These are phyloP conservation scores for Geophilus truncorum DNA, from an alignment of 2,888 invertebrate genomes.

Conservation along the genomic window DNA sequence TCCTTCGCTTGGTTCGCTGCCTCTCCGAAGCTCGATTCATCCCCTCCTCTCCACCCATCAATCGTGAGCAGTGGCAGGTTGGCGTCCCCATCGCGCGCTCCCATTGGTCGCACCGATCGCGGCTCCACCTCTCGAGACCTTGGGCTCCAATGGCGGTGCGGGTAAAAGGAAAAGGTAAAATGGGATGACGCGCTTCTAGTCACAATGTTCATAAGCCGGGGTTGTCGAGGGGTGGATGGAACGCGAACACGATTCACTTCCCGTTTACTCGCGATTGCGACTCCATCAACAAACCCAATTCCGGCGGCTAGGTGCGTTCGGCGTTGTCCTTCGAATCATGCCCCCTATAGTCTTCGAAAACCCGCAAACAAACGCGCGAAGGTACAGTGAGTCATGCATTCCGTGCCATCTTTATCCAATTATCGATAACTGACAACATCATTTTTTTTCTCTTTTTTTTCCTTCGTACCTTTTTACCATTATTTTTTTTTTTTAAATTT, in stretches of 20 bases:
- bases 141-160: conserved; percentile 19
- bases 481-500: conserved; percentile 11
- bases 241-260: not conserved
- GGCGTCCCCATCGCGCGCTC: not conserved
- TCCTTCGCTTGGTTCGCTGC: conserved; percentile 7
- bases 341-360: not conserved
- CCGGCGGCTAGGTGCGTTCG: not conserved
- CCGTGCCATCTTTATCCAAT: conserved; percentile 11
- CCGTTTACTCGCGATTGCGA: not conserved
- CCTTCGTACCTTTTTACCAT: not conserved
- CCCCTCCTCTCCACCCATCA: conserved; percentile 6
- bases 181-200: not conserved
- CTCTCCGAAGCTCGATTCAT: not conserved
- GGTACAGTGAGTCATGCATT: conserved; percentile 1
- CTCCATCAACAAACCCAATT: not conserved
- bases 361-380: not conserved
- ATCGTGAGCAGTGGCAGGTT: conserved; percentile 10
- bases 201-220: not conserved
- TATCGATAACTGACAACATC: conserved; percentile 6
- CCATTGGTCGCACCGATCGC: not conserved
- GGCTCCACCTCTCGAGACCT: conserved; percentile 4
- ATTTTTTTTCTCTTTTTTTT: too few species aligned
- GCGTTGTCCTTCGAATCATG: not conserved
- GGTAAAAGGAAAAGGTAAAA: not conserved
- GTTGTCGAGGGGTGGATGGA: not conserved